phyloP scores from a whole-genome alignment of 2,113 vertebrate genomes.

The Cathartes aura region DNA sequence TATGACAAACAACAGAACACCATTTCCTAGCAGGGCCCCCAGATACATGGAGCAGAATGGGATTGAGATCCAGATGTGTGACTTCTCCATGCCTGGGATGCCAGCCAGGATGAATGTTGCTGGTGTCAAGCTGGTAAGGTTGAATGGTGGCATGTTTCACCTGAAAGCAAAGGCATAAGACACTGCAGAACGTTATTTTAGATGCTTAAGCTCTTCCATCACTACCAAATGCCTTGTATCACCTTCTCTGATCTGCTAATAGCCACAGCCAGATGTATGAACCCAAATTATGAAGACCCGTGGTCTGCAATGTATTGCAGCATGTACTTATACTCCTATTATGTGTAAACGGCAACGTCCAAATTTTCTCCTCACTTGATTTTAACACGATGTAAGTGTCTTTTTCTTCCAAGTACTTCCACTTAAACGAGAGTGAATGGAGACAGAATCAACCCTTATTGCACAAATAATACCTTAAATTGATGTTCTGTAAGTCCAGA shows the following conservation, averaged over 20 bases:
- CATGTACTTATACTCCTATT: fast-evolving
- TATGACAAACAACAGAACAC: background rate
- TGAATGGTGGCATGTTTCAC: background rate
- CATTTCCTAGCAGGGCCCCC: background rate
- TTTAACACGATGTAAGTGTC: fast-evolving
- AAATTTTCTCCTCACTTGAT: background rate
- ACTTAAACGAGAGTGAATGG: background rate
- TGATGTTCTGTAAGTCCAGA: background rate
- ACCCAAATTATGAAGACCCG: fast-evolving
- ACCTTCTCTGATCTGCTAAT: background rate
- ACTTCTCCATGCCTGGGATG: background rate
- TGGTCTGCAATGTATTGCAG: background rate
- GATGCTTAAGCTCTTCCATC: background rate
- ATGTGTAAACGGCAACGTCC: fast-evolving
- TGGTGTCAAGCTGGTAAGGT: background rate
- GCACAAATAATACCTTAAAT: background rate
- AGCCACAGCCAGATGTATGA: background rate
- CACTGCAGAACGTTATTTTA: fast-evolving
- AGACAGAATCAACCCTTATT: fast-evolving
- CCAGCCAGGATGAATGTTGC: background rate
- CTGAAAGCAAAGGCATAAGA: background rate
- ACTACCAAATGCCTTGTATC: background rate
- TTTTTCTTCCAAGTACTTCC: background rate
- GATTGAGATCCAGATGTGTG: background rate
- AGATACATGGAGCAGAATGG: background rate